These are phyloP conservation scores for Diglossa brunneiventris DNA, from an alignment of 2,113 vertebrate species.

Conservation along the genomic window DNA sequence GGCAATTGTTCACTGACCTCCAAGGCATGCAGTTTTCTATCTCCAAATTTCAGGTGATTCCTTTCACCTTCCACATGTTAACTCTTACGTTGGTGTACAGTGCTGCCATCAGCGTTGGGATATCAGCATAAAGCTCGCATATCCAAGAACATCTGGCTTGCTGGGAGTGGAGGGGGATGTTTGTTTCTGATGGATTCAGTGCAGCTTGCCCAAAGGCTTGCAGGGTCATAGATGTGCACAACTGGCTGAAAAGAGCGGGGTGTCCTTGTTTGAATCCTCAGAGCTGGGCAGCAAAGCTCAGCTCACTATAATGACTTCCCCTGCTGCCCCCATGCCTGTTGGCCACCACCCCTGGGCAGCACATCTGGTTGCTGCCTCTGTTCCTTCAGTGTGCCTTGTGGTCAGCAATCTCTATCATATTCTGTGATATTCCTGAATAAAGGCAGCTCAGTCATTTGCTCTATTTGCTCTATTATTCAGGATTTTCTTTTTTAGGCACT, in stretches of 20 bases:
- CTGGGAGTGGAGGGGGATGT: not conserved
- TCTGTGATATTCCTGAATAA: not conserved
- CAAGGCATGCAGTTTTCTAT: not conserved
- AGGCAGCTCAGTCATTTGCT: not conserved
- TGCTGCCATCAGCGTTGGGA: not conserved
- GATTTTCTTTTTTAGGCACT: constrained; percentile 17
- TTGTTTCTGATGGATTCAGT: not conserved
- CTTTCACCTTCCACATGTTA: not conserved
- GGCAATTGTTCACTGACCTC: not conserved
- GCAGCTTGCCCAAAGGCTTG: not conserved
- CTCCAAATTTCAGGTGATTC: not conserved
- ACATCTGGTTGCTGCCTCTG: not conserved
- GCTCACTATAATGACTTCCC: not conserved
- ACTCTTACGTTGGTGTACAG: not conserved
- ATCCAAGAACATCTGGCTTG: not conserved
- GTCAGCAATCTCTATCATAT: not conserved
- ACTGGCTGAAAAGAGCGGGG: not conserved
- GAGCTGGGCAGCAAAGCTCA: not conserved
- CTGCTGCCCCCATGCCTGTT: not conserved
- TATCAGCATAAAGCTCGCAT: not conserved
- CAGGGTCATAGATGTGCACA: not conserved
- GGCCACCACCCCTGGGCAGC: not conserved
- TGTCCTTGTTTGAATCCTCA: not conserved
- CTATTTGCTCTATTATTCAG: constrained; percentile 16
- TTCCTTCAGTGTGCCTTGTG: not conserved